Base-by-base conservation (phyloP, 2,113 vertebrate species). In the Cepphus grylle region DNA sequence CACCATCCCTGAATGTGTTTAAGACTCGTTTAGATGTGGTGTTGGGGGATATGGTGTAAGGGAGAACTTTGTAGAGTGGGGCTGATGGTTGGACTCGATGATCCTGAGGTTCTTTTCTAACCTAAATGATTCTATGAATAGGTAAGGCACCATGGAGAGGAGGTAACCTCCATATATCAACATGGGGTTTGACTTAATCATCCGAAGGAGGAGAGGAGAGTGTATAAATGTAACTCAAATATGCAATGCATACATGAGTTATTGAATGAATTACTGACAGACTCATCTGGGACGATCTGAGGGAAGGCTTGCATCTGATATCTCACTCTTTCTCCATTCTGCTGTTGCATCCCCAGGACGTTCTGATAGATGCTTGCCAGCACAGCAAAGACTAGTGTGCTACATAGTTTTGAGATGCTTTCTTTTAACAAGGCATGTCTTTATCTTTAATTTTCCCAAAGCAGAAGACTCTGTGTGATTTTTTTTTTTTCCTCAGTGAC, bases 291-390 rank as follows among this genome's bases (percentile, higher is more conserved):
- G 65, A 62, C 23, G 38, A 34, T 78, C 25, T 34, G 45, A 38
- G 45, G 38, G 26, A 55, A 43, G 34, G 12, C 36, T 76, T 76
- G 25, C 25, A 15, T 61, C 40, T 83, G 42, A 19, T 9, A 42
- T 12, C 40, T 55, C 2, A 0, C 27, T 67, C 27, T 83, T 59
- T 78, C 59, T 40, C 14, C 7, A 5, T 59, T 43, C 42, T 56
- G n/a, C 32, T 67, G n/a, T 79, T 56, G 42, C 36, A n/a, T 23
- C 17, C 52, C 23, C 36, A 45, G 27, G 16, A 61, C 4, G 2
- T 50, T 72, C 9, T 0, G 5, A 26, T 6, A 87, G 32, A 30
- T 0, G 0, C 14, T 36, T 73, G 53, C 27, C 17, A n/a, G 27
- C 12, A 21, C 5, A 43, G 12, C n/a, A 65, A 36, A 80, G 38